Conservation (phyloP, 2,113 vertebrate genomes). For the Heteronetta atricapilla region DNA sequence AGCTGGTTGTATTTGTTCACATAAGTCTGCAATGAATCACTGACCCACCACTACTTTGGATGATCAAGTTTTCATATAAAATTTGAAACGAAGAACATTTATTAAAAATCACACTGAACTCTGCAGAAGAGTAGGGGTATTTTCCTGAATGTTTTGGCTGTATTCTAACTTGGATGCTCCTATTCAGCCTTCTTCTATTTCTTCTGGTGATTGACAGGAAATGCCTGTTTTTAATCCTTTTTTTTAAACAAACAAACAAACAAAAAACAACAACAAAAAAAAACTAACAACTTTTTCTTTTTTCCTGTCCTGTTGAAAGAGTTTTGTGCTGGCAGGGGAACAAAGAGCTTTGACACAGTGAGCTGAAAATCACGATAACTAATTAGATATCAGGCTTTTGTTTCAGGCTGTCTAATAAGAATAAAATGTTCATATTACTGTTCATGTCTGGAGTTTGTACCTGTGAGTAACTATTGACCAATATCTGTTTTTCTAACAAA, state of each 20-base stretch:
- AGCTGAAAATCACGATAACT: not conserved
- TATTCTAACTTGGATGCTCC: not conserved
- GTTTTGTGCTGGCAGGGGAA: not conserved
- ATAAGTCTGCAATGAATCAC: not conserved
- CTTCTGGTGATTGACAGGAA: not conserved
- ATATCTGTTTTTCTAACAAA: not conserved
- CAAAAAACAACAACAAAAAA: no score
- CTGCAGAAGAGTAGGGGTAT: not conserved
- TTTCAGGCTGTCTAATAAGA: not conserved
- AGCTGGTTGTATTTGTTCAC: not conserved
- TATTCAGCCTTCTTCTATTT: not conserved
- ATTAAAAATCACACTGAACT: not conserved
- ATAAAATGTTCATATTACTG: not conserved
- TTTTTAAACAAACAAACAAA: no score
- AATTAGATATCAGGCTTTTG: not conserved
- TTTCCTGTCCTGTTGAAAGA: not conserved
- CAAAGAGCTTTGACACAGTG: not conserved
- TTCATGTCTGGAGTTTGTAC: not conserved
- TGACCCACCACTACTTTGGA: not conserved
- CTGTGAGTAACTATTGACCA: not conserved
- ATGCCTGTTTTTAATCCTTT: not conserved
- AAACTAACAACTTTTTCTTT: not conserved
- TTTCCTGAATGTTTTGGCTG: not conserved
- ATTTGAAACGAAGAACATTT: not conserved
- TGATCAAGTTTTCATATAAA: not conserved